Conservation (phyloP, 2,888 invertebrate species). For the Catocala nupta region DNA sequence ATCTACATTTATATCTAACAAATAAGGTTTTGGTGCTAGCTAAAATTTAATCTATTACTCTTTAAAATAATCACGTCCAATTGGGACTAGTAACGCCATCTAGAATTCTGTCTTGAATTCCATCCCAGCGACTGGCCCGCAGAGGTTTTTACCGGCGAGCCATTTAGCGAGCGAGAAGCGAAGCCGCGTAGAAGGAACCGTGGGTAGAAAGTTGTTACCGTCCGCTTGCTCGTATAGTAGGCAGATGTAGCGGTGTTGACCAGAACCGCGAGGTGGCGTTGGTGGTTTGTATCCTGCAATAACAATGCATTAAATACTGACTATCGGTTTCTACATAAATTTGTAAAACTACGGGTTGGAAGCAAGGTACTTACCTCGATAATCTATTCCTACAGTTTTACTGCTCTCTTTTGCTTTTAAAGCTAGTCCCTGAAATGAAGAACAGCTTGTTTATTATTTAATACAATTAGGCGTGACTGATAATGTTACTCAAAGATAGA, state of each 20-base stretch:
- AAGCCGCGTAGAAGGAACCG: slow-evolving; percentile 68
- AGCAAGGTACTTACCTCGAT: slow-evolving; percentile 66
- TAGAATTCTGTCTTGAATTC: slow-evolving; percentile 77
- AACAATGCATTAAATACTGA: not conserved
- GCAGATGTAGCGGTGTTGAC: slow-evolving; percentile 79
- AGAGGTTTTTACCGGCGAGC: slow-evolving; percentile 78
- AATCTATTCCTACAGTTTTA: slow-evolving; percentile 79
- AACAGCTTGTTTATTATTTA: not conserved
- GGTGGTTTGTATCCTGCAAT: slow-evolving; percentile 79
- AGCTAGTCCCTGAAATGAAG: slow-evolving; percentile 71
- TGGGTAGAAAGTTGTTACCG: slow-evolving; percentile 79
- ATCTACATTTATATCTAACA: no score
- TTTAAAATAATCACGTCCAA: slow-evolving; percentile 5
- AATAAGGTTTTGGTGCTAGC: no score
- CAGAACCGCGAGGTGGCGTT: slow-evolving; percentile 80
- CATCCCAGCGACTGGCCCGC: slow-evolving; percentile 77
- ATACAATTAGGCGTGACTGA: no score
- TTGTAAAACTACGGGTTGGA: not conserved
- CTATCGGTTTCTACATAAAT: no score
- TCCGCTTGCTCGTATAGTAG: slow-evolving; percentile 79
- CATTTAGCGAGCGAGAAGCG: slow-evolving; percentile 75
- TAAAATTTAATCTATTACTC: not conserved
- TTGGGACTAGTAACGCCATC: slow-evolving; percentile 63
- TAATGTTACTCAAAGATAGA: no score
- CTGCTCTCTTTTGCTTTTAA: slow-evolving; percentile 73